A percentile compares a stretch with the other conserved stretches of the same genome.
These are phyloP conservation scores for Bucorvus abyssinicus DNA, from an alignment of 2,797 vertebrate genomes.

Conservation along the genomic window DNA sequence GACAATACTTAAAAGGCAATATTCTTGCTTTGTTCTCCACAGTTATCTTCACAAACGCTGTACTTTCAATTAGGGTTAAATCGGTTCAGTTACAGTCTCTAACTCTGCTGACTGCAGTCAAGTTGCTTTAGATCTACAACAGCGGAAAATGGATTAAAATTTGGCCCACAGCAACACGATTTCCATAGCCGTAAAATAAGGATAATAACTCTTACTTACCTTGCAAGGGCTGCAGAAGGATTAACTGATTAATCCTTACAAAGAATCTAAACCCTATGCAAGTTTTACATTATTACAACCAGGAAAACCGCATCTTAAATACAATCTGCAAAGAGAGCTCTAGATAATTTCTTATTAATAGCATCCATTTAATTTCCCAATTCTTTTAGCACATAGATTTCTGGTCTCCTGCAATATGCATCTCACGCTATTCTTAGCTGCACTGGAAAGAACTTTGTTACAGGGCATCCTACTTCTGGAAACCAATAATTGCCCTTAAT, in stretches of 20 bases:
- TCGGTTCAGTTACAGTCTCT: conserved; percentile 18
- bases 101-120: conserved; percentile 13
- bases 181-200: conserved; percentile 19
- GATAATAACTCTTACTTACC: conserved; percentile 43
- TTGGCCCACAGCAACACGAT: conserved; percentile 37
- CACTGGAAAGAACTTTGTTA: not conserved
- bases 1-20: not conserved
- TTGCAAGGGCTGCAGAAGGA: conserved; percentile 40
- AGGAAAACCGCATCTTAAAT: conserved; percentile 23
- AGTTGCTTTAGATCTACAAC: conserved; percentile 30
- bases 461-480: not conserved
- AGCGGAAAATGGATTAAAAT: conserved; percentile 50
- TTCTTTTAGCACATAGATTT: not conserved
- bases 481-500: conserved; percentile 40
- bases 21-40: not conserved
- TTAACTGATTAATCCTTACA: conserved; percentile 62
- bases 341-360: conserved; percentile 10
- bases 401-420: not conserved
- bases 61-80: conserved; percentile 19
- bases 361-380: not conserved
- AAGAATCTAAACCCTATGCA: conserved; percentile 13
- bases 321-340: conserved; percentile 20
- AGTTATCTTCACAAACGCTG: conserved; percentile 2
- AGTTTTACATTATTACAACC: conserved; percentile 1
- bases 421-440: not conserved